Evolutionary conservation across 2,797 vertebrate species (phyloP), one percentile per base, ranked within the genome.

Genomic region (Eutrigla gurnardus): DNA sequence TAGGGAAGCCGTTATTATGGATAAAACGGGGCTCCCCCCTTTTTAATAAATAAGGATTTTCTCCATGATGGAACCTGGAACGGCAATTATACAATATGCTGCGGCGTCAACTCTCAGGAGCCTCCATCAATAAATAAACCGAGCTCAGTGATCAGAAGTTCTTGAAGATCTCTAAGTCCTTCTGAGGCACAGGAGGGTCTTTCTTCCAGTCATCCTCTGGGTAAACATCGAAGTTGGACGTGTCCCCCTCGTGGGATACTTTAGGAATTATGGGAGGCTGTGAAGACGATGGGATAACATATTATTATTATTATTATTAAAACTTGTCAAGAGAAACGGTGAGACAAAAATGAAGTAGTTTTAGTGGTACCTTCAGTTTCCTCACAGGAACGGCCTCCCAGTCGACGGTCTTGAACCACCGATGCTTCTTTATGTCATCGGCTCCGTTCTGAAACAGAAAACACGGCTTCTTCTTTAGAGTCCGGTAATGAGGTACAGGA

Each of bases 181-280:
- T 97, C 45, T 93, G 93, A 2, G 97, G 87, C 77, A 97, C 96
- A 0, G 97, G 91, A 0, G 94, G 90, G 0, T 90, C 95, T 42
- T 96, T 95, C 77, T 96, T 96, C 97, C 97, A 98, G 72, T 99
- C 96, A 2, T 95, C 96, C 68, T 98, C 97, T 0, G 98, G 97
- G 77, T 99, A 99, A 2, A 96, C 93, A 43, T 99, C 98, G 37
- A 99, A 99, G 94, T 99, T 99, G 10, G 98, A 98, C 0, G 96
- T 98, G 89, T 99, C 98, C 0, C 98, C 98, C 9, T 99, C 97
- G 0, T 97, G 95, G 32, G 96, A 95, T 2, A 99, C 93, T 82
- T 98, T 99, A 0, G 98, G 98, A 55, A 97, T 87, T n/a, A 99
- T 98, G 33, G 97, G 97, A 58, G 98, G 97, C 98, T 99, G 86